Base-by-base conservation (phyloP, 2,113 vertebrate genomes). In the Procapra przewalskii region DNA sequence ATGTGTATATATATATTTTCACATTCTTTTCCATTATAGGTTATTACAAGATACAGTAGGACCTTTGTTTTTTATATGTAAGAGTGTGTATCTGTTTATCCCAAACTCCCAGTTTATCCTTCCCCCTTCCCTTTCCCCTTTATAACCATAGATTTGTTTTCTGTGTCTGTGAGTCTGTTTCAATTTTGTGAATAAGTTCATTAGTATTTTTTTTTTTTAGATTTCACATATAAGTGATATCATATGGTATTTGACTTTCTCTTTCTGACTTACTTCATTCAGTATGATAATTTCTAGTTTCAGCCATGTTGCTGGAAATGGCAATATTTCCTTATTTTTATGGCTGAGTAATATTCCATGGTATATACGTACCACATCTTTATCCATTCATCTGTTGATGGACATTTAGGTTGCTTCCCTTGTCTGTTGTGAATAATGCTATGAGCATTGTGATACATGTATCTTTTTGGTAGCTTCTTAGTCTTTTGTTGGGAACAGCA, bases 401-500 rank as follows among this genome's bases (percentile, higher is more conserved):
- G 31, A n/a, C 50, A n/a, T 82, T 82, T 82, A n/a, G 11, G 50
- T 82, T 54, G 50, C 33, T 82, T 82, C 33, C 19, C 0, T 54
- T 54, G 50, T n/a, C 80, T 25, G 33, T 14, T 82, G 80, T 54
- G 17, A n/a, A 82, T 82, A 82, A 33, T 54, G 31, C 50, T 25
- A 4, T 82, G 33, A 25, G 50, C 11, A 8, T 54, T 14, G 31
- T 33, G 33, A 33, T 54, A 3, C 15, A 6, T 81, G 29, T 81
- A 19, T 50, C 45, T 82, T 82, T 82, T 82, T 96, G 98, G 97
- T 90, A 97, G 93, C 19, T 62, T 81, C 82, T 43, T 67, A 92
- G 90, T 98, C 93, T 88, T 97, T 87, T 91, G 15, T 54, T 87
- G 83, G 91, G 84, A 94, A 23, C 10, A 71, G 67, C n/a, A 23